These are phyloP conservation scores for Manduca sexta DNA, from an alignment of 1,140 invertebrate genomes.

Conservation along the genomic window DNA sequence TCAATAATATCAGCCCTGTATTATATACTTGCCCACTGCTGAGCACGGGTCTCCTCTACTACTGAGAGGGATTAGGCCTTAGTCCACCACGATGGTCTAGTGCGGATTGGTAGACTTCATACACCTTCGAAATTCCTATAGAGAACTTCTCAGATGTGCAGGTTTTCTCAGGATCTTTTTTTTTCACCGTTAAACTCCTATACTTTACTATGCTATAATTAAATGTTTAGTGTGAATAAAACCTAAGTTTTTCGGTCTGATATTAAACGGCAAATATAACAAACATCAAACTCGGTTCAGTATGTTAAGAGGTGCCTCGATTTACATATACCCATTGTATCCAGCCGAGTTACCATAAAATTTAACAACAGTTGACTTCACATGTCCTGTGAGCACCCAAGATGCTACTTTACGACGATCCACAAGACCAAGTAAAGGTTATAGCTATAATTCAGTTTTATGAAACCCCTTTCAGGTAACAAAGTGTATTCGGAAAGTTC, in stretches of 20 bases:
- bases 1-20: no score
- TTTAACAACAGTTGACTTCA: constrained; percentile 54
- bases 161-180: no score
- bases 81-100: no score
- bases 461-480: constrained; percentile 65
- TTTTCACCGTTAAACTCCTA: background rate
- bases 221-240: constrained; percentile 23
- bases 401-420: constrained; percentile 62
- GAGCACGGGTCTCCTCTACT: no score
- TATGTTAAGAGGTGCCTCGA: constrained; percentile 28
- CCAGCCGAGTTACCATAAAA: constrained; percentile 55
- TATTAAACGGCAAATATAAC: constrained; percentile 30
- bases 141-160: no score
- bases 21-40: no score
- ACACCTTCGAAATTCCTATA: no score
- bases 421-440: constrained; percentile 62
- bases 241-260: constrained; percentile 16
- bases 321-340: constrained; percentile 62
- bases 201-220: constrained; percentile 13
- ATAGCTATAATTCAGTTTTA: constrained; percentile 68
- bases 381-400: constrained; percentile 51
- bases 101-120: no score
- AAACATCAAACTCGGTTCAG: constrained; percentile 21
- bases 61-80: no score
- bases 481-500: constrained; percentile 59